Evolutionary conservation across 2,888 invertebrate species (phyloP).

Genomic region (Torymus aiolomorphi): DNA sequence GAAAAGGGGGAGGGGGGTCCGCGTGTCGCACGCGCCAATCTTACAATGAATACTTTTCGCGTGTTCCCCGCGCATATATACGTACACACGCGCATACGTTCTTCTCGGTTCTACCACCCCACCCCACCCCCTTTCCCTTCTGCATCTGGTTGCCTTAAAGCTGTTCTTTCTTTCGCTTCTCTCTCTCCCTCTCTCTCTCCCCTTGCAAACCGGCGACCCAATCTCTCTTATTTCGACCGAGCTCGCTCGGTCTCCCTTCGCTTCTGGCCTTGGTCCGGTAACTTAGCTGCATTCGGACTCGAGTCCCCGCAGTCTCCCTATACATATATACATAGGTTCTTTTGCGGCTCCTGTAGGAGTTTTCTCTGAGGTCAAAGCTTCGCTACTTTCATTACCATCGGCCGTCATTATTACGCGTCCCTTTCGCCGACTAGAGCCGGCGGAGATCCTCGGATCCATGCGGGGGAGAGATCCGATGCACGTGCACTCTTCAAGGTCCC

Average conservation of each 20-base stretch:
- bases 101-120: slow-evolving; percentile 56
- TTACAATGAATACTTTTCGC: slow-evolving; percentile 74
- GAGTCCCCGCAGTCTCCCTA: slow-evolving; percentile 30
- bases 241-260: slow-evolving; percentile 50
- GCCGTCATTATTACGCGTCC: slow-evolving; percentile 42
- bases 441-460: not conserved
- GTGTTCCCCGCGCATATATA: slow-evolving; percentile 64
- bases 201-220: slow-evolving; percentile 51
- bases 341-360: slow-evolving; percentile 32
- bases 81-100: slow-evolving; percentile 33
- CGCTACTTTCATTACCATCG: slow-evolving; percentile 27
- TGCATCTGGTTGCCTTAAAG: slow-evolving; percentile 72
- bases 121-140: slow-evolving; percentile 53
- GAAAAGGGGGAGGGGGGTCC: slow-evolving; percentile 69
- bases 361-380: slow-evolving; percentile 23
- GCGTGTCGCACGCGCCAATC: slow-evolving; percentile 75
- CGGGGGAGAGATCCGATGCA: slow-evolving; percentile 16
- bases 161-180: slow-evolving; percentile 56
- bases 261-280: slow-evolving; percentile 56
- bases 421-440: not conserved
- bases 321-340: slow-evolving; percentile 19
- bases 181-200: slow-evolving; percentile 55
- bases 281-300: slow-evolving; percentile 17
- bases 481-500: slow-evolving; percentile 28
- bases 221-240: slow-evolving; percentile 50